phyloP scores from a whole-genome alignment of 2,797 vertebrate species.

The Spinus olivaceus region DNA sequence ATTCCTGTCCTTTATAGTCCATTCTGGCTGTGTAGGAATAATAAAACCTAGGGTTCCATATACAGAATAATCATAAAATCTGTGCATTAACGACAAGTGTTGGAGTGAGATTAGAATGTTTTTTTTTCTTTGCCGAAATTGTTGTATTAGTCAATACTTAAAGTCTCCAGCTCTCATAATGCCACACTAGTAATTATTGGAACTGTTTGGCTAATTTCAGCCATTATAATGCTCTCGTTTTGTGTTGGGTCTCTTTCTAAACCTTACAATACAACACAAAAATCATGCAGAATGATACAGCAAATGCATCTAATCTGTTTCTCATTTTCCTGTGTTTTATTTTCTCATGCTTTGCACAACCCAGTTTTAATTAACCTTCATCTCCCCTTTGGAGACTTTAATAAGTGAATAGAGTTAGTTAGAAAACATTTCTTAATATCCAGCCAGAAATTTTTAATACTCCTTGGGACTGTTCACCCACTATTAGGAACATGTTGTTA shows the following conservation, averaged over 20 bases:
- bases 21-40: background rate
- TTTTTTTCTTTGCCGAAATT: background rate
- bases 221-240: background rate
- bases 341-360: conserved; percentile 11
- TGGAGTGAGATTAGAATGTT: background rate
- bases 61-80: background rate
- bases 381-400: conserved; percentile 17
- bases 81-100: background rate
- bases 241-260: background rate
- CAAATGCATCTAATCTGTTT: background rate
- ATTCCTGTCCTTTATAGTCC: background rate
- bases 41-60: background rate
- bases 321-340: conserved; percentile 27
- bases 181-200: background rate
- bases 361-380: conserved; percentile 47
- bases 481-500: conserved; percentile 37
- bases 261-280: background rate
- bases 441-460: conserved; percentile 41
- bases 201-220: background rate
- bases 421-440: conserved; percentile 38
- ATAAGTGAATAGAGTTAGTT: background rate
- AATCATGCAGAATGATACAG: background rate
- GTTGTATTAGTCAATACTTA: background rate
- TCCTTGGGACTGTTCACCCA: background rate
- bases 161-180: background rate